Conservation (phyloP, 2,113 vertebrate genomes). For the Colossoma macropomum region DNA sequence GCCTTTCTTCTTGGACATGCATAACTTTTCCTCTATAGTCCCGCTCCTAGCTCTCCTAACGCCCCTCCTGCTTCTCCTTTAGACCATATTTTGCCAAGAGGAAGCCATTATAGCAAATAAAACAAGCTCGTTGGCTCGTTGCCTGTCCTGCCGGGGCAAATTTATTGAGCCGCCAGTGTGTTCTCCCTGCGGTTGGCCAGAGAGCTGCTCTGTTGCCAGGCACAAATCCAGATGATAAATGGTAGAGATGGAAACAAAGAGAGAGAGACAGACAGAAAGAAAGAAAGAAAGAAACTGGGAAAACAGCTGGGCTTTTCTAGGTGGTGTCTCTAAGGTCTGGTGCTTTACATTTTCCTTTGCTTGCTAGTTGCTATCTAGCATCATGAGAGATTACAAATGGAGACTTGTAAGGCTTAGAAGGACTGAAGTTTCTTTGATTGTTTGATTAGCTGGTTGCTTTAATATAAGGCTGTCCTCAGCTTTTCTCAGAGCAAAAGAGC, state of each 20-base stretch:
- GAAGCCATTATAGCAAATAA: conserved; percentile 66
- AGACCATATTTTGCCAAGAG: conserved; percentile 60
- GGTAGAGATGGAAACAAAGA: conserved; percentile 6
- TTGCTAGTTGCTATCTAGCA: conserved; percentile 3
- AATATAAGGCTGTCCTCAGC: conserved; percentile 1
- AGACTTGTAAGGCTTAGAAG: conserved; percentile 8
- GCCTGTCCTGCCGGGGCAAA: conserved; percentile 60
- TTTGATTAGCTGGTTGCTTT: conserved; percentile 9
- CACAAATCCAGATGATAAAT: conserved; percentile 47
- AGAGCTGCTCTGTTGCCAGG: conserved; percentile 36
- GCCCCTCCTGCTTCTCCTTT: conserved; percentile 19
- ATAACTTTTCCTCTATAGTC: conserved; percentile 58
- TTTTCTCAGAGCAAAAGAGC: neutral
- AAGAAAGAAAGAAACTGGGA: conserved; percentile 1
- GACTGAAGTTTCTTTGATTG: conserved; percentile 18
- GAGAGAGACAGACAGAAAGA: neutral
- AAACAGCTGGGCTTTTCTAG: neutral
- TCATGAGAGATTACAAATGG: conserved; percentile 1
- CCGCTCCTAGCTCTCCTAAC: conserved; percentile 11
- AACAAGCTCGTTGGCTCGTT: conserved; percentile 61
- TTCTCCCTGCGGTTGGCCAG: conserved; percentile 55
- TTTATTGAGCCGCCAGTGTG: conserved; percentile 57
- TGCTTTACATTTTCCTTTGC: neutral
- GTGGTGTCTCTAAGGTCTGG: neutral
- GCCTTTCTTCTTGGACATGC: conserved; percentile 58